phyloP scores from a whole-genome alignment of 2,888 invertebrate species.

The Theodoxus fluviatilis region DNA sequence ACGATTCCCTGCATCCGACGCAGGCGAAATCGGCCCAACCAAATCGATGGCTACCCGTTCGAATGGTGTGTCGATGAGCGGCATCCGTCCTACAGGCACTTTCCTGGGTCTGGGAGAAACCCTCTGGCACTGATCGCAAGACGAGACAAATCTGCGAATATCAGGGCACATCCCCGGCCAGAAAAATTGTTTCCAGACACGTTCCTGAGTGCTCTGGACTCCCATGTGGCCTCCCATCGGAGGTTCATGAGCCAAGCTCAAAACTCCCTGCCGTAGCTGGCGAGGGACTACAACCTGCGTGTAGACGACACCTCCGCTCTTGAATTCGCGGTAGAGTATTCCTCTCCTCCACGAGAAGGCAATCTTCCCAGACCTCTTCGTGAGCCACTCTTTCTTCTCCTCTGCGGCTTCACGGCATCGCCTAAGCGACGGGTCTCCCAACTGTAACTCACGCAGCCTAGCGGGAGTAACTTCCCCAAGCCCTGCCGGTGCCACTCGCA shows the following conservation, averaged over 20 bases:
- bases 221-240: slow-evolving; percentile 25
- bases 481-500: too few species aligned
- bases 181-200: not conserved
- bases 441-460: too few species aligned
- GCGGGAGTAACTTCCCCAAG: too few species aligned
- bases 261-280: not conserved
- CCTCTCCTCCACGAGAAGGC: too few species aligned
- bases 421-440: too few species aligned
- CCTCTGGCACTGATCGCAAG: slow-evolving; percentile 29
- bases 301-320: too few species aligned
- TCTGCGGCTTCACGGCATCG: too few species aligned
- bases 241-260: slow-evolving; percentile 23
- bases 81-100: slow-evolving; percentile 30
- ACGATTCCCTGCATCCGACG: slow-evolving; percentile 29
- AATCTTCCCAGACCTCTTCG: too few species aligned
- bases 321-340: too few species aligned
- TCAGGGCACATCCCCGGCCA: slow-evolving; percentile 27
- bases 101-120: slow-evolving; percentile 4
- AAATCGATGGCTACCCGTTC: slow-evolving; percentile 33
- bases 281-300: slow-evolving; percentile 18
- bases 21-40: slow-evolving; percentile 34
- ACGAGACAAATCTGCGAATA: slow-evolving; percentile 20
- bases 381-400: too few species aligned
- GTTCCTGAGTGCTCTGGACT: slow-evolving; percentile 15
- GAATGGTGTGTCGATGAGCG: slow-evolving; percentile 35